These are phyloP conservation scores for Saguinus midas DNA, from an alignment of 2,113 vertebrate genomes.

Conservation along the genomic window DNA sequence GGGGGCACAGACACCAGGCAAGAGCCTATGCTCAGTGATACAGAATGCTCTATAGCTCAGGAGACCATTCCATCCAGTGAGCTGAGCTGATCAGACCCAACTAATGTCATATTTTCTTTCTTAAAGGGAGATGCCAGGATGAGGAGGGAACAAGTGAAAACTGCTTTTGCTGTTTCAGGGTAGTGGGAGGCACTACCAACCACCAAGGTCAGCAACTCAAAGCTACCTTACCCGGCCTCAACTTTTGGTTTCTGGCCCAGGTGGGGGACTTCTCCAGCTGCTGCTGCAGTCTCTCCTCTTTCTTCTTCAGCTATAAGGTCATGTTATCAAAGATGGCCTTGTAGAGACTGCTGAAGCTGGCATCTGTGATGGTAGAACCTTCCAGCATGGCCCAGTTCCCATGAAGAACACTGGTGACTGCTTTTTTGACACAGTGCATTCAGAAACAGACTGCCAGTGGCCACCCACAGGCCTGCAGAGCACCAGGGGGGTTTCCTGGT, in stretches of 20 bases:
- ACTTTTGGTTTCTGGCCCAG: conserved; percentile 71
- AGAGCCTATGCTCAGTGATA: not conserved
- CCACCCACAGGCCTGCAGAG: conserved; percentile 79
- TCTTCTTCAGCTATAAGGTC: conserved; percentile 86
- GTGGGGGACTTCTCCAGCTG: conserved; percentile 60
- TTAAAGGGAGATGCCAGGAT: conserved; percentile 52
- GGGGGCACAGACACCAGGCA: too few species aligned
- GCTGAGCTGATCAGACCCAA: not conserved
- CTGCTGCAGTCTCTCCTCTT: conserved; percentile 86
- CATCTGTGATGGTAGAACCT: conserved; percentile 70
- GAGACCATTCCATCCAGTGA: not conserved
- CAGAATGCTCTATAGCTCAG: not conserved
- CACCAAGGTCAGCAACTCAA: not conserved
- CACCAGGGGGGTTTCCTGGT: conserved; percentile 80
- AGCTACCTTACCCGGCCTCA: not conserved
- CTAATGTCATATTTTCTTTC: too few species aligned
- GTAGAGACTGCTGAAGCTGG: conserved; percentile 85
- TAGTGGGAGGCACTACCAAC: not conserved
- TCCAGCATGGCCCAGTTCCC: conserved; percentile 84
- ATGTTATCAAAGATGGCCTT: conserved; percentile 90
- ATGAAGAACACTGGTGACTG: conserved; percentile 79
- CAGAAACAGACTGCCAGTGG: conserved; percentile 84
- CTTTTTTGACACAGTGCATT: conserved; percentile 76
- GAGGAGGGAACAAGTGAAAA: accelerated
- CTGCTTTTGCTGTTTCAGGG: not conserved